Evolutionary conservation across 2,888 invertebrate genomes (phyloP).

Genomic region (Sarcophaga carnaria): DNA sequence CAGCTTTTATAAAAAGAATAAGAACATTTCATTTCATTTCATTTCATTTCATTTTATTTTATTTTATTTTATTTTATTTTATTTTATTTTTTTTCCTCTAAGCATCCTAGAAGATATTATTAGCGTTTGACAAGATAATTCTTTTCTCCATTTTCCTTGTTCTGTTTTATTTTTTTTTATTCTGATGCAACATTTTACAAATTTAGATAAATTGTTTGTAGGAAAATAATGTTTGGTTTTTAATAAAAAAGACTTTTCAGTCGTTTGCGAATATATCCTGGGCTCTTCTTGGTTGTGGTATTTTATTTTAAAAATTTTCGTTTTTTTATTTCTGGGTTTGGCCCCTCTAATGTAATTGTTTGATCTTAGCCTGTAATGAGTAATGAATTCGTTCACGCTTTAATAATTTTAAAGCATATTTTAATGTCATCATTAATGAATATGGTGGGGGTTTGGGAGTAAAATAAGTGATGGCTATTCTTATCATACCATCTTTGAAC

Average conservation of each 20-base stretch:
- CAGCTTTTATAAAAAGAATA: no score
- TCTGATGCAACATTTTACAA: neutral
- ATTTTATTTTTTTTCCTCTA: neutral
- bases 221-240: no score
- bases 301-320: neutral
- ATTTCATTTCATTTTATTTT: no score
- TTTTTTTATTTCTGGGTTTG: neutral
- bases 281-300: neutral
- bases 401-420: neutral
- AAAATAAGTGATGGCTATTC: neutral
- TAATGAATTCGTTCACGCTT: neutral
- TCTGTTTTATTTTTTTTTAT: neutral
- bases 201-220: neutral
- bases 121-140: neutral
- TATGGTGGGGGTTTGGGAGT: no score
- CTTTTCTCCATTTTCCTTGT: neutral
- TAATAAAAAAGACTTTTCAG: no score
- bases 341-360: neutral
- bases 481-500: neutral
- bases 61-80: no score
- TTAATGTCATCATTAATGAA: conserved; percentile 27
- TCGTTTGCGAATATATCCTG: neutral
- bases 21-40: no score
- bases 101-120: neutral
- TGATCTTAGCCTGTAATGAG: neutral